Conservation (phyloP, 2,888 invertebrate genomes). For the Ennomos erosarius region DNA sequence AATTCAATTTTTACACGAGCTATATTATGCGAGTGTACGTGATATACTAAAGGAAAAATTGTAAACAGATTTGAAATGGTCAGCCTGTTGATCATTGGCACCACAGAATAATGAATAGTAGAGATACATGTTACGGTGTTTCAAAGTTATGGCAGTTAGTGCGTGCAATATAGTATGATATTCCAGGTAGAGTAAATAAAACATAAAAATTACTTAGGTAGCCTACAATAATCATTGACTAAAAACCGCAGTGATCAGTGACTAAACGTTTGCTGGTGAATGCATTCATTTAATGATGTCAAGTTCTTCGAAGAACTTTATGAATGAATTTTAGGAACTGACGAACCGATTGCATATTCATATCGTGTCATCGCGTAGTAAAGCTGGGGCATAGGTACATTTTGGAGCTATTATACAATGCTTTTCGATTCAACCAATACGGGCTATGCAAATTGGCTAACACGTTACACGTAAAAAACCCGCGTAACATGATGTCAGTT, state of each 20-base stretch:
- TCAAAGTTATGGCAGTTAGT: conserved; percentile 26
- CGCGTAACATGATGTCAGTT: conserved; percentile 48
- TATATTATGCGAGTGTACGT: conserved; percentile 51
- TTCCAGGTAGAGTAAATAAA: not conserved
- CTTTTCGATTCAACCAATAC: conserved; percentile 49
- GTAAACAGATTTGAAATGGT: conserved; percentile 44
- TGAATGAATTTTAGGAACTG: conserved; percentile 51
- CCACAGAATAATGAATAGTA: not conserved
- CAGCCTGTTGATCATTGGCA: conserved; percentile 11
- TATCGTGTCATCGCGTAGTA: conserved; percentile 42
- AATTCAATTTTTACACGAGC: conserved; percentile 69
- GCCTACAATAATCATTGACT: not conserved
- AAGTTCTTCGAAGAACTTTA: conserved; percentile 43
- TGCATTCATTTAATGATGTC: conserved; percentile 26
- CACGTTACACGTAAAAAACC: conserved; percentile 52
- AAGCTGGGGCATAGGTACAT: conserved; percentile 45
- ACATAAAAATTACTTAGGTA: no score
- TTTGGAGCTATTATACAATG: conserved; percentile 52
- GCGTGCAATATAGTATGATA: conserved; percentile 8
- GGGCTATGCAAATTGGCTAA: conserved; percentile 58
- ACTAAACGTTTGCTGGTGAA: not conserved
- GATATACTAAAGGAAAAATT: conserved; percentile 57
- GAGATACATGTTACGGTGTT: no score
- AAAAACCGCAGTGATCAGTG: not conserved
- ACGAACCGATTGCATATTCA: conserved; percentile 48